Evolutionary conservation across 2,797 vertebrate species (phyloP), one percentile per base, ranked within the genome.

Genomic region (Galagoides demidoff): DNA sequence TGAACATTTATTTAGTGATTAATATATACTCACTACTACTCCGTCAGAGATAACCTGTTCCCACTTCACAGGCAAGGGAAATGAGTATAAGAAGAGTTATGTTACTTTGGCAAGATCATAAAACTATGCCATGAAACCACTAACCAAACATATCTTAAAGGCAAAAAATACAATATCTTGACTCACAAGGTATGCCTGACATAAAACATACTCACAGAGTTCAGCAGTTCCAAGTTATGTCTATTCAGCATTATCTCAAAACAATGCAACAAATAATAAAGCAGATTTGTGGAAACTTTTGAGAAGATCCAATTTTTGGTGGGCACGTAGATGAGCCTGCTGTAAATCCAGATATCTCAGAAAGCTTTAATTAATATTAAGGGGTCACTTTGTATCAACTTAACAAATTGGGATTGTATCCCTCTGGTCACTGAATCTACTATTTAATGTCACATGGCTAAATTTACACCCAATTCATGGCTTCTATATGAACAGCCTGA

Each of bases 401-500:
- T 89, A 81, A 88, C 39, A 5, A 8, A 89, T 66, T 59, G 59
- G 23, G 45, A 49, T 2, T 11, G 45, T 49, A 49, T 13, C 45
- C 45, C 13, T 0, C 45, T 49, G 11, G 45, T 49, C 45, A 49
- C 45, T 52, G 31, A 95, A 85, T 88, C 25, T 43, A 43, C 59
- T 78, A 74, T 31, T 70, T 77, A 70, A 16, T 84, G 12, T 49
- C 89, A 16, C 79, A 14, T 59, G 7, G 14, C 10, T 84, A 79
- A 68, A 61, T 89, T 78, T 76, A 39, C 31, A 66, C 5, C 61
- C 78, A 84, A 63, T 79, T 59, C 81, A 77, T 63, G 66, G 43
- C 13, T 94, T 89, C 43, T 63, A 19, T 77, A 93, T 43, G 55
- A 94, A 43, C 55, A 66, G 9, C 17, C 20, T 96, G 85, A 81